A percentile compares a stretch with the other conserved stretches of the same genome.
Conservation (phyloP, 2,797 vertebrate species). For the Macropus fuliginosus region DNA sequence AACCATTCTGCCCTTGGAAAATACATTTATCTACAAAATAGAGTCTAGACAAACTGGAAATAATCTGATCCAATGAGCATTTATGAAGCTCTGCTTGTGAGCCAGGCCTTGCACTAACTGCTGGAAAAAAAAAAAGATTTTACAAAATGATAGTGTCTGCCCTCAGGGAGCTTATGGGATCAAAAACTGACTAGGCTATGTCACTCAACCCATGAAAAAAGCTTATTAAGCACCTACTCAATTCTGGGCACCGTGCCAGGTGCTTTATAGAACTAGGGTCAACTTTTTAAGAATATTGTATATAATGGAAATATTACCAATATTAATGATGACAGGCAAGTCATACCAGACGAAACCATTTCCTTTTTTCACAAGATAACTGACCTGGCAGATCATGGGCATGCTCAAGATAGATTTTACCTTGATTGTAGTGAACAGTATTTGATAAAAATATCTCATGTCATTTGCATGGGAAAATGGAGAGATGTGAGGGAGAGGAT, state of each 20-base stretch:
- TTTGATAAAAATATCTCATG: not conserved
- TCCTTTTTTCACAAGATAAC: not conserved
- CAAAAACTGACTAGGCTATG: not conserved
- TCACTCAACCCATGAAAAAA: not conserved
- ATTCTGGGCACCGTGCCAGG: not conserved
- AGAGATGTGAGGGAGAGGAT: not conserved
- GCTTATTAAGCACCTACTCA: not conserved
- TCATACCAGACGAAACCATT: not conserved
- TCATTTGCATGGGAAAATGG: not conserved
- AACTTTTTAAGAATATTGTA: not conserved
- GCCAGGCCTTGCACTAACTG: not conserved
- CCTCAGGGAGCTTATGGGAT: not conserved
- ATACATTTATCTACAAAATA: not conserved
- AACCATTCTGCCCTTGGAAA: not conserved
- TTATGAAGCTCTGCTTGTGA: conserved; percentile 31
- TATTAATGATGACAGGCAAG: not conserved
- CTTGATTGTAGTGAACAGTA: not conserved
- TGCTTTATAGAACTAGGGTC: not conserved
- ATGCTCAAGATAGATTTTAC: not conserved
- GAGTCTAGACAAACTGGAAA: not conserved
- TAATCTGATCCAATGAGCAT: conserved; percentile 14
- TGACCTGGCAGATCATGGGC: not conserved
- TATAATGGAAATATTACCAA: not conserved
- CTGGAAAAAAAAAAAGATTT: not conserved
- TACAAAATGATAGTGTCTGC: not conserved